Conservation (phyloP, 2,888 invertebrate species). For the Acrobasis suavella region DNA sequence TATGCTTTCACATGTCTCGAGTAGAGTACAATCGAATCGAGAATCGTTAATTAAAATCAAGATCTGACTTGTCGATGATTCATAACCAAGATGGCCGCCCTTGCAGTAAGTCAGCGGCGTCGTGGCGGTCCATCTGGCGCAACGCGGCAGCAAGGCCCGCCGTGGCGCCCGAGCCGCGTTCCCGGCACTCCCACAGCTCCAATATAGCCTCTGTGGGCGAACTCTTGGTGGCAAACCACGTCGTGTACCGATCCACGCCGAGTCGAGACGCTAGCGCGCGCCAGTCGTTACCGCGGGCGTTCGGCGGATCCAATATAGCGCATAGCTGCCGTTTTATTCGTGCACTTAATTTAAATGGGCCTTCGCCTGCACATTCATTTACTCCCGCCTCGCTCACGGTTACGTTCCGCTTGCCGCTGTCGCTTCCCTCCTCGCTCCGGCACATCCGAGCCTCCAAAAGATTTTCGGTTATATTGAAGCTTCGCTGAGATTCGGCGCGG, state of each 20-base stretch:
- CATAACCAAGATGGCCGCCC: constrained; percentile 78
- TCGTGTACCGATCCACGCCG: constrained; percentile 96
- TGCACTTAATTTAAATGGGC: constrained; percentile 83
- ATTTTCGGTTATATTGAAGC: constrained; percentile 77
- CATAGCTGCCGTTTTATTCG: constrained; percentile 81
- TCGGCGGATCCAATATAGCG: constrained; percentile 93
- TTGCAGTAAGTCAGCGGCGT: constrained; percentile 72
- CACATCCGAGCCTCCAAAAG: constrained; percentile 74
- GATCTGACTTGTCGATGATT: constrained; percentile 45
- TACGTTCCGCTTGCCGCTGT: constrained; percentile 75
- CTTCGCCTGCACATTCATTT: constrained; percentile 83
- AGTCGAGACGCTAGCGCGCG: constrained; percentile 96
- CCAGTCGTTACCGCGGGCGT: constrained; percentile 97
- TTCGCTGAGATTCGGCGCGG: constrained; percentile 73
- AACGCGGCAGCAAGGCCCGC: constrained; percentile 85
- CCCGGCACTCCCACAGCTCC: constrained; percentile 97
- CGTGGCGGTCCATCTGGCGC: constrained; percentile 72
- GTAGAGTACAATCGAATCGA: constrained; percentile 32
- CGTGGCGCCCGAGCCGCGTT: constrained; percentile 90
- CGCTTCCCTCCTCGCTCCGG: constrained; percentile 73
- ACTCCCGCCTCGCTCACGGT: constrained; percentile 84
- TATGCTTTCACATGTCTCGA: constrained; percentile 37
- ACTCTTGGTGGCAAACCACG: constrained; percentile 97
- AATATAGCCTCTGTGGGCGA: constrained; percentile 98
- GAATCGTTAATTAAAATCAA: constrained; percentile 38